These are phyloP conservation scores for Siderastrea radians DNA, from an alignment of 92 coral and sea anemone genomes.

Conservation along the genomic window DNA sequence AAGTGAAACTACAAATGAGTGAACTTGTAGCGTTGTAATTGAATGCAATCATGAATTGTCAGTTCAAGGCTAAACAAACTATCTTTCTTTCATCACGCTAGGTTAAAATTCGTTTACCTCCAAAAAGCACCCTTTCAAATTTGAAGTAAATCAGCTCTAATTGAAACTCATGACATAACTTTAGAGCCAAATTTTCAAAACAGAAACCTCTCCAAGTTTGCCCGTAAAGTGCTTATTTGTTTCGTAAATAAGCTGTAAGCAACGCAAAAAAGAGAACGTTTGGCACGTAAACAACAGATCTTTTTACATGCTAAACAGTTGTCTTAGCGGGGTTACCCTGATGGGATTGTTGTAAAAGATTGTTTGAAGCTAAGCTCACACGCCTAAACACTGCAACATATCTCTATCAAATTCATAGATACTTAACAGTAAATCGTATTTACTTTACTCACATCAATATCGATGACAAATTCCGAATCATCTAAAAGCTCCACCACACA, in stretches of 20 bases:
- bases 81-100: slow-evolving; percentile 5
- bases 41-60: slow-evolving; percentile 1
- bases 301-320: neutral
- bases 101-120: slow-evolving; percentile 2
- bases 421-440: slow-evolving; percentile 12
- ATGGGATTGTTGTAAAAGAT: neutral
- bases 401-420: slow-evolving; percentile 6
- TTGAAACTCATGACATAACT: slow-evolving; percentile 2
- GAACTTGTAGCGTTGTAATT: slow-evolving; percentile 4
- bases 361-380: neutral
- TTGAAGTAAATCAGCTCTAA: neutral
- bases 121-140: slow-evolving; percentile 7
- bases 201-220: neutral
- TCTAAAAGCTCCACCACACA: slow-evolving; percentile 97
- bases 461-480: slow-evolving; percentile 94
- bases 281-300: neutral
- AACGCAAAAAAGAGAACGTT: neutral
- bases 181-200: neutral
- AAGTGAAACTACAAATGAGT: neutral
- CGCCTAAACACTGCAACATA: neutral
- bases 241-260: neutral
- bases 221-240: neutral
- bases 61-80: slow-evolving; percentile 1
- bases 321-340: slow-evolving; percentile 8
- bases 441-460: slow-evolving; percentile 96